Conservation (phyloP, 2,113 vertebrate species). For the Thalassoma bifasciatum region DNA sequence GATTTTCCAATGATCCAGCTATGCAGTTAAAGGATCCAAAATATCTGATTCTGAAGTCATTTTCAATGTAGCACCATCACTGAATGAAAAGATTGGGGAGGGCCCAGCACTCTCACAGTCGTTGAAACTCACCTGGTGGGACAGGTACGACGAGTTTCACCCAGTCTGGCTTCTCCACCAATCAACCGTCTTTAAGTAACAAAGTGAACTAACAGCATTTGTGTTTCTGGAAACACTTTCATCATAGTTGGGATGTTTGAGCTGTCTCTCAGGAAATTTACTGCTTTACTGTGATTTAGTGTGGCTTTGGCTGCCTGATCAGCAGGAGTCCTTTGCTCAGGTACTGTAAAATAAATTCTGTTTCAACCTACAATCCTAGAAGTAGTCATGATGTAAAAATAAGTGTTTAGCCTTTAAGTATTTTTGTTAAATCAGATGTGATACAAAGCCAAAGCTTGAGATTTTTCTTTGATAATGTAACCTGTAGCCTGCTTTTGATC, state of each 20-base stretch:
- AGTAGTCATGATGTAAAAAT: background rate
- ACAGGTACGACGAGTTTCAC: constrained; percentile 73
- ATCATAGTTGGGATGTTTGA: constrained; percentile 40
- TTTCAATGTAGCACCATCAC: background rate
- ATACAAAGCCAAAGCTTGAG: background rate
- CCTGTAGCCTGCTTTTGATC: background rate
- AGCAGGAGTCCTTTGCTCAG: constrained; percentile 14
- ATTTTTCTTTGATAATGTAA: background rate
- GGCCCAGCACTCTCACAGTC: constrained; percentile 18
- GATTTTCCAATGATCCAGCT: constrained; percentile 15
- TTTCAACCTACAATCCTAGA: background rate
- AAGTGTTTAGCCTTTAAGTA: background rate
- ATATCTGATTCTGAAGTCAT: constrained; percentile 10
- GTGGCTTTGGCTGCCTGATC: background rate
- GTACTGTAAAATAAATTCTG: constrained; percentile 40
- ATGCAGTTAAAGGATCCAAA: background rate
- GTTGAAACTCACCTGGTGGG: constrained; percentile 60
- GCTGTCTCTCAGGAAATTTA: constrained; percentile 7
- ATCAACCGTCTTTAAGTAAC: constrained; percentile 27
- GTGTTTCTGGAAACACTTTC: constrained; percentile 3
- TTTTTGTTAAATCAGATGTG: background rate
- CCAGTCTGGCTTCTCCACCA: constrained; percentile 41
- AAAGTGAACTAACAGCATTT: background rate
- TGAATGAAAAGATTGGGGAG: background rate
- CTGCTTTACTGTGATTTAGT: constrained; percentile 12